Evolutionary conservation across 2,113 vertebrate species (phyloP).

Genomic region (Phaetusa simplex): DNA sequence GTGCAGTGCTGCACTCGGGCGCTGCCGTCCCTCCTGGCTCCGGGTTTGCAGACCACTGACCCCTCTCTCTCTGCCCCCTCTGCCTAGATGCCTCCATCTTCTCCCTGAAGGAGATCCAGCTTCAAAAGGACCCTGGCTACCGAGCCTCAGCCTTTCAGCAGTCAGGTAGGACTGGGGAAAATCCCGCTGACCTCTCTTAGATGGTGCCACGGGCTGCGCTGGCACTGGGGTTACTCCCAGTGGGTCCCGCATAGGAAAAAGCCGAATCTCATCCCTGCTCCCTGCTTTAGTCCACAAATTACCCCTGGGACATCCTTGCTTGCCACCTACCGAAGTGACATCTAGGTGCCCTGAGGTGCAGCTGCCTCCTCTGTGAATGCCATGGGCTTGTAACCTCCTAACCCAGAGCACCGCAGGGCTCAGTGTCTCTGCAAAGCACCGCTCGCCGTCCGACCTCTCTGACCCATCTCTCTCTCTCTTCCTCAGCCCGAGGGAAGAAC

Average conservation of each 20-base stretch:
- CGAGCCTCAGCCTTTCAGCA: constrained; percentile 89
- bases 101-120: constrained; percentile 90
- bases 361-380: background rate
- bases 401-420: background rate
- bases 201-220: accelerated
- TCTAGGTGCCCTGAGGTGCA: background rate
- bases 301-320: background rate
- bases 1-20: background rate
- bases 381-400: accelerated
- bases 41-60: background rate
- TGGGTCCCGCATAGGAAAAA: background rate
- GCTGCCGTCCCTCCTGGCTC: background rate
- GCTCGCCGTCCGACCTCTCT: accelerated
- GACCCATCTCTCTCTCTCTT: background rate
- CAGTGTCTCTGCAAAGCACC: background rate
- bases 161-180: constrained; percentile 74
- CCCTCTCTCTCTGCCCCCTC: background rate
- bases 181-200: accelerated
- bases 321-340: background rate
- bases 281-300: background rate
- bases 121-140: constrained; percentile 93
- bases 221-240: background rate
- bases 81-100: constrained; percentile 88
- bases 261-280: background rate
- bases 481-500: constrained; percentile 89